These are phyloP conservation scores for Aldabrachelys gigantea DNA, from an alignment of 2,113 vertebrate genomes.

Conservation along the genomic window DNA sequence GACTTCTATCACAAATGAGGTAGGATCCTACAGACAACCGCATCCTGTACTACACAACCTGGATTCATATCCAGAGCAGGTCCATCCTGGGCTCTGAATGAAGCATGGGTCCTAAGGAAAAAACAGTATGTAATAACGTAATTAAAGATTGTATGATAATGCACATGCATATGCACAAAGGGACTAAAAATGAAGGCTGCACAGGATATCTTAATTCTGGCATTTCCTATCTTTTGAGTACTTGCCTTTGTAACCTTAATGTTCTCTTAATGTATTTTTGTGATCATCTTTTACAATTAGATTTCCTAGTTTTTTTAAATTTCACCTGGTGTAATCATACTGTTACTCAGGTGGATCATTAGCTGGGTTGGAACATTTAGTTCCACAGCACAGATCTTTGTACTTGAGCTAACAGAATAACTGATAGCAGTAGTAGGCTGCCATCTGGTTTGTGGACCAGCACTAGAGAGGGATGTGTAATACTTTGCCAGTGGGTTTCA, in stretches of 20 bases:
- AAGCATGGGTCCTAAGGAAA: conserved; percentile 43
- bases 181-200: conserved; percentile 68
- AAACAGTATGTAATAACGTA: conserved; percentile 61
- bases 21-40: neutral
- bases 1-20: neutral
- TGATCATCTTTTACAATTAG: neutral
- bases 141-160: conserved; percentile 69
- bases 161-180: conserved; percentile 57
- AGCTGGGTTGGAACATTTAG: neutral
- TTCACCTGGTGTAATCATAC: conserved; percentile 64
- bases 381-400: neutral
- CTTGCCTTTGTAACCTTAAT: neutral
- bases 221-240: conserved; percentile 57
- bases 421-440: conserved; percentile 43
- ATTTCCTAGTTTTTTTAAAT: neutral
- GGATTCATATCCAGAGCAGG: neutral
- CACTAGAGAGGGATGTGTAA: neutral
- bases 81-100: conserved; percentile 38
- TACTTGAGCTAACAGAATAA: conserved; percentile 51
- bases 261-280: neutral
- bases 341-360: conserved; percentile 4
- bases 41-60: conserved; percentile 42
- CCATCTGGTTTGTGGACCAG: conserved; percentile 26
- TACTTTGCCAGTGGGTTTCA: neutral
- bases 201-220: neutral